Evolutionary conservation across 2,888 invertebrate genomes (phyloP).

Genomic region (Operophtera brumata): DNA sequence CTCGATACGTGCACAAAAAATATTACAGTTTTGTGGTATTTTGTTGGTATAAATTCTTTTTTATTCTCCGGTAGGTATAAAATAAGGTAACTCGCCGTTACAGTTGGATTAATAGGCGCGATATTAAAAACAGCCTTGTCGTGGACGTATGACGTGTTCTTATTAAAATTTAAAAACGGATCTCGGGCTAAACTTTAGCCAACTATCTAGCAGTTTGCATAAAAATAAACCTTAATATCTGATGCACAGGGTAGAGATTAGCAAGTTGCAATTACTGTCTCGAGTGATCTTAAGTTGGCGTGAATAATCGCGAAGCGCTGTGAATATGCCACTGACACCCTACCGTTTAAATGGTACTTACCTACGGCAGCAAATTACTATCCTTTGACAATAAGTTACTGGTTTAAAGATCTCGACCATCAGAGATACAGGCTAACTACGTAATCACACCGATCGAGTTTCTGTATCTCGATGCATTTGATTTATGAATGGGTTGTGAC

Average conservation of each 20-base stretch:
- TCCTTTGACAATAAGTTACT: constrained; percentile 33
- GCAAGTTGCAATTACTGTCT: not conserved
- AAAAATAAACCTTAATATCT: constrained; percentile 27
- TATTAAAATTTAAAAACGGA: constrained; percentile 54
- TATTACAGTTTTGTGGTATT: constrained; percentile 17
- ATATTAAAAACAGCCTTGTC: constrained; percentile 45
- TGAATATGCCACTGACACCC: constrained; percentile 55
- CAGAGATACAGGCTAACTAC: constrained; percentile 37
- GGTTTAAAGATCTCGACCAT: constrained; percentile 28
- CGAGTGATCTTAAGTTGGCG: constrained; percentile 57
- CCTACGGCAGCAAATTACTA: constrained; percentile 35
- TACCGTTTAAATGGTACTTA: constrained; percentile 46
- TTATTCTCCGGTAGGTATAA: constrained; percentile 18
- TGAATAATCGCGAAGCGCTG: constrained; percentile 65
- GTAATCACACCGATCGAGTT: constrained; percentile 33
- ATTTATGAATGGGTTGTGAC: constrained; percentile 29
- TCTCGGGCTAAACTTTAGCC: constrained; percentile 22
- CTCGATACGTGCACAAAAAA: constrained; percentile 19
- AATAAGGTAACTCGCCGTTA: constrained; percentile 37
- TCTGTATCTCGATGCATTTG: constrained; percentile 29
- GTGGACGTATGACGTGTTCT: constrained; percentile 47
- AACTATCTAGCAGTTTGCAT: constrained; percentile 1
- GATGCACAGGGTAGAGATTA: constrained; percentile 9
- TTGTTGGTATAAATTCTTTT: not conserved
- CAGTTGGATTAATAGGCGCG: constrained; percentile 51